A percentile compares a stretch with the other conserved stretches of the same genome.
Evolutionary conservation across 2,113 vertebrate species (phyloP).

Genomic region (Promerops cafer): DNA sequence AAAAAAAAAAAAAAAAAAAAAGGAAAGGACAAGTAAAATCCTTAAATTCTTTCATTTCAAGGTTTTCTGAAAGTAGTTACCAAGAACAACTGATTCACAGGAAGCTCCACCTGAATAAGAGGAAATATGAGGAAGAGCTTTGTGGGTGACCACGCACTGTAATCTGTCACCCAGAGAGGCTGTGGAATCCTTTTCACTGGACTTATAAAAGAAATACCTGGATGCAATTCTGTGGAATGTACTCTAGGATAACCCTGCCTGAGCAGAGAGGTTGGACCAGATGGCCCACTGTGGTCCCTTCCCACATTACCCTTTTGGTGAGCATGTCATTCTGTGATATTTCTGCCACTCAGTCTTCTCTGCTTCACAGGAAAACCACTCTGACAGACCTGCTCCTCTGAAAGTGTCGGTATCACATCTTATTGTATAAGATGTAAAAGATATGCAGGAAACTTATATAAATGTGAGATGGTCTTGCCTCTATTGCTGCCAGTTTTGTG

Average conservation of each 20-base stretch:
- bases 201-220: background rate
- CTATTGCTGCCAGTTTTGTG: background rate
- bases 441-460: background rate
- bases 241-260: background rate
- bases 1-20: background rate
- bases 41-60: background rate
- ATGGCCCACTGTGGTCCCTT: background rate
- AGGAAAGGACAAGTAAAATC: background rate
- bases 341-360: background rate
- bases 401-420: background rate
- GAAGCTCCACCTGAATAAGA: background rate
- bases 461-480: background rate
- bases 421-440: background rate
- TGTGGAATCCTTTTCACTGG: background rate
- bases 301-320: background rate
- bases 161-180: background rate
- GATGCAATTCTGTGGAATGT: background rate
- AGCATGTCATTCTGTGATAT: background rate
- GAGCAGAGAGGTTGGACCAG: background rate
- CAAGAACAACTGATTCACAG: background rate
- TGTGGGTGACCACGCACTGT: background rate
- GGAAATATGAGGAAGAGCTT: background rate
- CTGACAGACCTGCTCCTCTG: background rate
- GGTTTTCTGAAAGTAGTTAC: background rate
- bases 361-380: background rate